Percentiles rank a stretch among this genome's conserved stretches.
Conservation (phyloP, 2,888 invertebrate genomes). For the Coleophora deauratella region DNA sequence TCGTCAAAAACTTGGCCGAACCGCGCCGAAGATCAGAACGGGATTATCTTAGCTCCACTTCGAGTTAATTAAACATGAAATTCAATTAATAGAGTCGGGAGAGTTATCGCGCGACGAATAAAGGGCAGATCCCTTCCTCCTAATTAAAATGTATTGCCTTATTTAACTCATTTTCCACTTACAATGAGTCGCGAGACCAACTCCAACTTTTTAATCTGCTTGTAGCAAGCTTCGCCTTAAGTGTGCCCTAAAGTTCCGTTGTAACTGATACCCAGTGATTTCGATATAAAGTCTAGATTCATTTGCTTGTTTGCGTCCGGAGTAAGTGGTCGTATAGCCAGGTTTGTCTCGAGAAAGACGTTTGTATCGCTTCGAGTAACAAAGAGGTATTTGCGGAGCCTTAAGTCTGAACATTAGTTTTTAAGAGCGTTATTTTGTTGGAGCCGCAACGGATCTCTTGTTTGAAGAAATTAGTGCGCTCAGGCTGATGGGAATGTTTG, state of each 20-base stretch:
- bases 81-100: slow-evolving; percentile 69
- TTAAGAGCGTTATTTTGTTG: slow-evolving; percentile 72
- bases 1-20: no score
- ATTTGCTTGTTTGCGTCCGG: slow-evolving; percentile 13
- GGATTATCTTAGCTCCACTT: slow-evolving; percentile 58
- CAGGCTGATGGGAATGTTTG: no score
- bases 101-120: slow-evolving; percentile 69
- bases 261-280: slow-evolving; percentile 7
- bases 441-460: no score
- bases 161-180: slow-evolving; percentile 74
- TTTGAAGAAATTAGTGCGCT: no score
- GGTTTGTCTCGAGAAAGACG: slow-evolving; percentile 37
- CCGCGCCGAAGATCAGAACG: neutral
- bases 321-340: slow-evolving; percentile 49
- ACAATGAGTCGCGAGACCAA: slow-evolving; percentile 69
- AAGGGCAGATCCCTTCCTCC: slow-evolving; percentile 66
- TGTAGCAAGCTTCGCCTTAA: slow-evolving; percentile 50
- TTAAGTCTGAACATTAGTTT: slow-evolving; percentile 72
- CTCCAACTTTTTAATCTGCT: slow-evolving; percentile 72
- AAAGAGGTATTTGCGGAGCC: slow-evolving; percentile 72
- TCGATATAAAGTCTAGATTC: slow-evolving; percentile 21
- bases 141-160: slow-evolving; percentile 75
- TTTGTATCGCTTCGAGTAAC: slow-evolving; percentile 53
- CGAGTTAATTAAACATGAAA: slow-evolving; percentile 73
- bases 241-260: slow-evolving; percentile 15